Evolutionary conservation across 1,140 invertebrate species (phyloP).

Genomic region (Eubasilissa regina): DNA sequence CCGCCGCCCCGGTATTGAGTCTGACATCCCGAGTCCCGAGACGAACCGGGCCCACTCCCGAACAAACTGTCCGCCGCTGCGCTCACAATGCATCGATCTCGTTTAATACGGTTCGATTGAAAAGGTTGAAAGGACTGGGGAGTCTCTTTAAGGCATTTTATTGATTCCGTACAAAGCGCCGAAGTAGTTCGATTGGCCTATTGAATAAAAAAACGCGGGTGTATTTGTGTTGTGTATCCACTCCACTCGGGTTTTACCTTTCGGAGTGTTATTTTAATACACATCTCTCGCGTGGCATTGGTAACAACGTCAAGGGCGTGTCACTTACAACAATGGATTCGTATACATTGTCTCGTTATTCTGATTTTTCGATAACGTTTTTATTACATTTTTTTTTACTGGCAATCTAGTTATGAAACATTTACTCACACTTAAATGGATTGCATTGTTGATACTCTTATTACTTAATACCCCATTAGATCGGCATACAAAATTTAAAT

Average conservation of each 20-base stretch:
- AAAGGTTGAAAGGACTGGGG: conserved; percentile 51
- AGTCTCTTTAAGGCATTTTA: conserved; percentile 53
- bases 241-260: conserved; percentile 48
- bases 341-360: conserved; percentile 24
- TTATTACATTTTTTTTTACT: conserved; percentile 15
- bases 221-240: conserved; percentile 47
- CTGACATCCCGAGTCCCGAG: conserved; percentile 38
- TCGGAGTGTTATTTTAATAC: conserved; percentile 54
- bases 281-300: conserved; percentile 32
- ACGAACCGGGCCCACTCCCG: conserved; percentile 28
- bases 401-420: conserved; percentile 27
- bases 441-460: background rate
- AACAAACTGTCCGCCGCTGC: conserved; percentile 26
- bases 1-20: background rate
- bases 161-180: conserved; percentile 55
- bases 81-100: conserved; percentile 54
- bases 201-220: conserved; percentile 30
- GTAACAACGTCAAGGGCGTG: conserved; percentile 39
- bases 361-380: conserved; percentile 25
- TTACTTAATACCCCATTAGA: no score
- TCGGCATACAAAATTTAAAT: no score
- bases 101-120: conserved; percentile 57
- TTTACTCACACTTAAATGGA: conserved; percentile 30
- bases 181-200: conserved; percentile 9
- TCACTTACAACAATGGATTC: conserved; percentile 30